These are phyloP conservation scores for Psylliodes chrysocephalus DNA, from an alignment of 2,888 invertebrate genomes.

Conservation along the genomic window DNA sequence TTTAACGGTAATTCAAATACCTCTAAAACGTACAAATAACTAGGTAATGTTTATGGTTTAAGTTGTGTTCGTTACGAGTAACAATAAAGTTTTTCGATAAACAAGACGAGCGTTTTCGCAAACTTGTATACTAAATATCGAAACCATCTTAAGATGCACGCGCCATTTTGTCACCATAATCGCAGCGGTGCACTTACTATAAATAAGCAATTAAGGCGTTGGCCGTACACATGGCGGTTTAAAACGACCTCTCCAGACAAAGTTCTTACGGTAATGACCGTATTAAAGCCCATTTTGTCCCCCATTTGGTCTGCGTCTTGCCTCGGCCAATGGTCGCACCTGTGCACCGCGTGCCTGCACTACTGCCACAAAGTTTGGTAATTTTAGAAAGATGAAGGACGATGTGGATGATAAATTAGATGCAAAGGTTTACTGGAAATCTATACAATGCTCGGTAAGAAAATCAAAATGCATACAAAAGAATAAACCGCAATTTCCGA, in stretches of 20 bases:
- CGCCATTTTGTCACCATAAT: constrained; percentile 22
- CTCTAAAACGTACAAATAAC: too few relatives aligned
- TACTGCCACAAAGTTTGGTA: background rate
- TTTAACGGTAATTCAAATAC: too few relatives aligned
- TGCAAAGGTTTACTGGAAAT: too few relatives aligned
- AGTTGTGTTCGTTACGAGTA: too few relatives aligned
- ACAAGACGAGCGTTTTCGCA: too few relatives aligned
- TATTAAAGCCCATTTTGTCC: constrained; percentile 51
- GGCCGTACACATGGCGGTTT: constrained; percentile 9
- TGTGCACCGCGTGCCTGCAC: background rate
- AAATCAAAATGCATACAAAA: too few relatives aligned
- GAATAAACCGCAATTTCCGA: background rate
- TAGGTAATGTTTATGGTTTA: too few relatives aligned
- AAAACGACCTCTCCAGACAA: constrained; percentile 38
- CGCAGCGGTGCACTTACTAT: constrained; percentile 27
- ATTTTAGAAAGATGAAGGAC: background rate
- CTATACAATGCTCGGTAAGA: too few relatives aligned
- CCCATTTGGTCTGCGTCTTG: background rate
- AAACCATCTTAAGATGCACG: background rate
- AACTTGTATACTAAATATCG: too few relatives aligned
- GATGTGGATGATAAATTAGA: background rate
- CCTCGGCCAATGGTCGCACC: background rate
- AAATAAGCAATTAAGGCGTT: constrained; percentile 29
- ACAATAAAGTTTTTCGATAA: too few relatives aligned
- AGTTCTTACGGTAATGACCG: constrained; percentile 60